phyloP scores from a whole-genome alignment of 2,113 vertebrate genomes.

The Cynopterus brachyotis region DNA sequence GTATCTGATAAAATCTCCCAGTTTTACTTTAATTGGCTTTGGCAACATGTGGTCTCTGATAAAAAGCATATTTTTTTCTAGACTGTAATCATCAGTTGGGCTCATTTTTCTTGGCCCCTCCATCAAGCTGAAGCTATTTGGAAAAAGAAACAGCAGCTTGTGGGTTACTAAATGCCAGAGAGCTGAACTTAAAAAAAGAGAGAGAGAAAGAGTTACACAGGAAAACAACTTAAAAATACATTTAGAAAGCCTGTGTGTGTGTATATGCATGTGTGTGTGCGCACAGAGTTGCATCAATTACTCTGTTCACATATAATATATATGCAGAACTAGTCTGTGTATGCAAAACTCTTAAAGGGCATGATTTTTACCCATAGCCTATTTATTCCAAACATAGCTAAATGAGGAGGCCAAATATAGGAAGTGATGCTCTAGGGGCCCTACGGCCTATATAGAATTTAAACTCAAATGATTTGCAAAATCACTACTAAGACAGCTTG shows the following conservation, averaged over 20 bases:
- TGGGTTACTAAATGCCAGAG: constrained; percentile 87
- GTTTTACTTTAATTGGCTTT: constrained; percentile 86
- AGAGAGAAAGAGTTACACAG: constrained; percentile 43
- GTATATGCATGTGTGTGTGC: neutral
- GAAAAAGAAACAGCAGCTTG: constrained; percentile 88
- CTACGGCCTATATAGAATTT: constrained; percentile 71
- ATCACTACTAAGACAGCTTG: constrained; percentile 85
- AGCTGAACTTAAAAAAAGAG: constrained; percentile 81
- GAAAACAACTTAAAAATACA: constrained; percentile 73
- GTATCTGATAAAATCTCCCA: constrained; percentile 82
- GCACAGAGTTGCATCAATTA: neutral
- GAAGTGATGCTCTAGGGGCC: constrained; percentile 74
- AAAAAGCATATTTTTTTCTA: constrained; percentile 89
- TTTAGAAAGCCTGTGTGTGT: constrained; percentile 26
- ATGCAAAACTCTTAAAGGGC: constrained; percentile 71
- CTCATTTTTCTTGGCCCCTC: constrained; percentile 88
- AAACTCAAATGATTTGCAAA: constrained; percentile 81
- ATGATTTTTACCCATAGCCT: constrained; percentile 61
- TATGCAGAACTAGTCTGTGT: constrained; percentile 55
- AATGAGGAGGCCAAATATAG: constrained; percentile 68
- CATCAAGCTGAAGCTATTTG: constrained; percentile 85
- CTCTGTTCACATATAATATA: constrained; percentile 11
- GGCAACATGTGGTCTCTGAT: constrained; percentile 89
- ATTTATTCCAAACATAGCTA: constrained; percentile 69
- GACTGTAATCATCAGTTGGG: constrained; percentile 86